phyloP scores from a whole-genome alignment of 2,113 vertebrate genomes.

The Psittacus erithacus region DNA sequence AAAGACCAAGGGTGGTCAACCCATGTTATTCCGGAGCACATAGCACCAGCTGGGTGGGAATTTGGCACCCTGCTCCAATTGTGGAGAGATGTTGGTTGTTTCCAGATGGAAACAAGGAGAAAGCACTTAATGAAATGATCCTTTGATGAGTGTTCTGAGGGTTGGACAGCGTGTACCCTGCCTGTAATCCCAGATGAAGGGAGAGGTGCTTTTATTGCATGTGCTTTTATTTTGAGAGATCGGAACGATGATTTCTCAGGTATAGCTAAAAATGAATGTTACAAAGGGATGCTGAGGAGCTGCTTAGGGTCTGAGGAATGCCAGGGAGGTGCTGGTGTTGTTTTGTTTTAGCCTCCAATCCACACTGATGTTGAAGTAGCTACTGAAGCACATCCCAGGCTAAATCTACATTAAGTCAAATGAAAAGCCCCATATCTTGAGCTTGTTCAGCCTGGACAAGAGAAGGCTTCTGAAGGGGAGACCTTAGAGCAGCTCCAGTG shows the following conservation, averaged over 20 bases:
- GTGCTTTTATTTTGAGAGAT: background rate
- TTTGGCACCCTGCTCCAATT: background rate
- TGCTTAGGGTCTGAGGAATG: background rate
- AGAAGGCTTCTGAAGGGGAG: background rate
- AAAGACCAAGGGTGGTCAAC: background rate
- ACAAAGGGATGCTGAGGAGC: background rate
- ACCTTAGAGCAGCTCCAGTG: background rate
- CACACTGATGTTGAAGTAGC: background rate
- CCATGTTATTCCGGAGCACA: background rate
- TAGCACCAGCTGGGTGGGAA: background rate
- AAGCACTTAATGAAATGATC: background rate
- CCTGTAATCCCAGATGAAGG: background rate
- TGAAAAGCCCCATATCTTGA: background rate
- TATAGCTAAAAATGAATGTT: background rate
- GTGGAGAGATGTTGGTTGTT: background rate
- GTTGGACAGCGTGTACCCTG: background rate
- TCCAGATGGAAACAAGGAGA: background rate
- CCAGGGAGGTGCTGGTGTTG: background rate
- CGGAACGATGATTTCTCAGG: background rate
- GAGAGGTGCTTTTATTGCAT: background rate
- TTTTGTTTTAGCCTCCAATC: background rate
- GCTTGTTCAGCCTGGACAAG: background rate
- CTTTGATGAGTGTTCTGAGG: rapidly evolving
- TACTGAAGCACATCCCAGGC: background rate
- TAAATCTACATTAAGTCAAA: background rate